Conservation (phyloP, 2,797 vertebrate species). For the Ispidina picta region DNA sequence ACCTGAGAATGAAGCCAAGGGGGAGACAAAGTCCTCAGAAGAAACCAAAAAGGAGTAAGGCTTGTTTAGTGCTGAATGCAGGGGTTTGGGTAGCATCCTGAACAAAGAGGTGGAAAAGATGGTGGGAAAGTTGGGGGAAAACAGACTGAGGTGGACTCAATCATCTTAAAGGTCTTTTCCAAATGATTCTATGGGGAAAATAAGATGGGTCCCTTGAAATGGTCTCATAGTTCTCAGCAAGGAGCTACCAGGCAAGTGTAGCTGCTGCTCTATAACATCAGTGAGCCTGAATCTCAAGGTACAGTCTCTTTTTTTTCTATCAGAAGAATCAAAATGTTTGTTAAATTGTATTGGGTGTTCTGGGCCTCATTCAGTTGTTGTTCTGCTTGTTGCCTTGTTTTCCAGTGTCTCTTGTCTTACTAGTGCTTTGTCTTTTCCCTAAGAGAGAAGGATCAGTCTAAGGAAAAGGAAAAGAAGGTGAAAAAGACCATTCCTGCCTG, state of each 20-base stretch:
- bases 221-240: background rate
- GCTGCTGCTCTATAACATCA: background rate
- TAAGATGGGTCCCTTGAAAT: background rate
- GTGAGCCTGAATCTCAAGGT: background rate
- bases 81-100: background rate
- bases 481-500: conserved; percentile 95
- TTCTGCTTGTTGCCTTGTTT: background rate
- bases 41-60: conserved; percentile 84
- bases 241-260: background rate
- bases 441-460: conserved; percentile 85
- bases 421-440: background rate
- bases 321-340: background rate
- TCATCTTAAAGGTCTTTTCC: background rate
- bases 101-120: background rate
- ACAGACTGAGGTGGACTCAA: background rate
- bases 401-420: background rate
- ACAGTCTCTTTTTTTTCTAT: background rate
- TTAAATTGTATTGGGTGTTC: background rate
- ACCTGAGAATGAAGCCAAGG: conserved; percentile 79
- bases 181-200: background rate
- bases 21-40: conserved; percentile 73
- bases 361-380: background rate
- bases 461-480: conserved; percentile 93
- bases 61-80: background rate
- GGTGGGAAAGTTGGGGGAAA: background rate